Evolutionary conservation across 2,113 vertebrate species (phyloP), one percentile per base, ranked within the genome.

Genomic region (Dromas ardeola): DNA sequence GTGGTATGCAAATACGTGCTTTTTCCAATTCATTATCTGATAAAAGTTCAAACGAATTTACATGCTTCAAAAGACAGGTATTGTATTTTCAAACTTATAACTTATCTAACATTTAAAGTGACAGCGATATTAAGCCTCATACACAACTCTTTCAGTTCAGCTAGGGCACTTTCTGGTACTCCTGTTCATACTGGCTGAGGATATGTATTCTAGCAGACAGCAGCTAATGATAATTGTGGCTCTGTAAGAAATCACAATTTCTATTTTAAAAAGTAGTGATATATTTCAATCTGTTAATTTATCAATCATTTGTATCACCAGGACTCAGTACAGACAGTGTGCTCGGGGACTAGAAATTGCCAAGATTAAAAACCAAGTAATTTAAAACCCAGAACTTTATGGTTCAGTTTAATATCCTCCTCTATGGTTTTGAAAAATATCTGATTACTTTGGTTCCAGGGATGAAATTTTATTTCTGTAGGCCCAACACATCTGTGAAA

Each of bases 301-400:
- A 42, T 74, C 26, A 59, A 9, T 66, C 26, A 11, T 71, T 71
- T 25, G 3, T 63, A 53, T 62, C 58, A 36, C 34, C 50, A 49
- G 40, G 14, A 61, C 17, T 83, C 49, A 36, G 18, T 11, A 50
- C 10, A 69, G 34, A 45, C 13, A 38, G 15, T 32, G 34, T 61
- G 6, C 21, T 62, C 25, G 40, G 34, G 15, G 23, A 49, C 13
- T 55, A 83, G 42, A 74, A 78, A 84, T 12, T 56, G 13, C 5
- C 29, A n/a, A 40, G 5, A 30, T 49, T 32, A 55, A 84, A 63
- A 84, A 1, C 0, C 2, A 78, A 55, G 23, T 38, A 0, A 11
- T 47, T 86, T 72, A 34, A 52, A 74, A 30, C 3, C 1, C 17
- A 66, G 15, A 86, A 70, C 4, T 58, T 94, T 47, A 21, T 58